Base-by-base conservation (phyloP, 2,113 vertebrate species). In the Spilogale gracilis region DNA sequence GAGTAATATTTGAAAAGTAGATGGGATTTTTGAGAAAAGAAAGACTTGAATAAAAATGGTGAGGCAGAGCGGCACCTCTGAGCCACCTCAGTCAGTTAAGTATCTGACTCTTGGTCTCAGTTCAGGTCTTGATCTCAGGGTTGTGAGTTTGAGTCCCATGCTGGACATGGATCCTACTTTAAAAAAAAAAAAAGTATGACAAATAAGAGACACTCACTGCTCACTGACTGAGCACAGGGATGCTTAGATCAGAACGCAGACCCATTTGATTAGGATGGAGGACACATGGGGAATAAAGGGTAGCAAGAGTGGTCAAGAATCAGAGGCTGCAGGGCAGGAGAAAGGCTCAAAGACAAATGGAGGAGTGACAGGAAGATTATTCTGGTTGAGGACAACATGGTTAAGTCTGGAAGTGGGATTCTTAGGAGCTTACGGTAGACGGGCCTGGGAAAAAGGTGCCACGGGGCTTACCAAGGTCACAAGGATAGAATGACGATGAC, bases 1-100 rank as follows among this genome's bases (percentile, higher is more conserved):
- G 48, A 67, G 2, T 83, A 20, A 52, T 73, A 74, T 23, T 25
- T 27, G 16, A 18, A 52, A 69, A 50, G 11, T 30, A 18, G 56
- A 61, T 45, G 9, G 23, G 43, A 63, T 90, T 92, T 67, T 38
- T 5, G 27, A 94, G 92, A 67, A 69, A 45, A 43, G 5, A 23
- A 91, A 67, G 38, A 38, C 30, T 85, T 89, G 30, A 73, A 23
- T 38, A 82, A 89, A 96, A 95, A 5, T 71, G 73, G 8, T 3
- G 32, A 90, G 69, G 18, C 8, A n/a, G 32, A 38, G 17, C 14
- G 6, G 63, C 63, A 67, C 30, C 63, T 67, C 38, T 38, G 38
- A 6, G 30, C 30, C 32, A 30, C 13, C 14, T 67, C 30, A 32
- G 63, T 32, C 6, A 30, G 27, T 65, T 65, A 67, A 69, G 32